Conservation (phyloP, 2,888 invertebrate species). For the Epinotia demarniana region DNA sequence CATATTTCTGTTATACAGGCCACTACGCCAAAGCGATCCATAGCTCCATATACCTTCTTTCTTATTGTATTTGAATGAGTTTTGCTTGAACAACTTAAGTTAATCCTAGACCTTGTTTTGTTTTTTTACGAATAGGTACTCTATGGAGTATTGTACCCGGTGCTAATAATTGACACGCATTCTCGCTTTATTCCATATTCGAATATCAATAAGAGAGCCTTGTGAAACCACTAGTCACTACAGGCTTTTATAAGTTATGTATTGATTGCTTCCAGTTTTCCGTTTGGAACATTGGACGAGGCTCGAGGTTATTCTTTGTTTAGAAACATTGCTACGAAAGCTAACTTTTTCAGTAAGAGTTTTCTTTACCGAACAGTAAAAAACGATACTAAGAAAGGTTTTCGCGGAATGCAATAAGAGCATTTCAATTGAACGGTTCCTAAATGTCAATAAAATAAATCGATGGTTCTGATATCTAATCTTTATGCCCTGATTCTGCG, state of each 20-base stretch:
- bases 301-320: constrained; percentile 8
- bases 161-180: constrained; percentile 18
- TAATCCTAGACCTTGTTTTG: background rate
- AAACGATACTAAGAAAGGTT: constrained; percentile 1
- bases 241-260: constrained; percentile 2
- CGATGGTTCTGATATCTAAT: constrained; percentile 21
- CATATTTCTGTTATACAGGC: constrained; percentile 42
- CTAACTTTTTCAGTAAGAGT: constrained; percentile 2
- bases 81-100: constrained; percentile 5
- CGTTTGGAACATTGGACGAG: background rate
- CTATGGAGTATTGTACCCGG: constrained; percentile 14
- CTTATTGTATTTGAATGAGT: background rate
- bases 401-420: constrained; percentile 15
- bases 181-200: constrained; percentile 15
- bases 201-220: background rate
- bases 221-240: constrained; percentile 1
- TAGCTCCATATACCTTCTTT: background rate
- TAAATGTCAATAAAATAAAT: constrained; percentile 32
- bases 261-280: constrained; percentile 6
- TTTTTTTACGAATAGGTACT: constrained; percentile 20
- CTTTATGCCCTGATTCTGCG: constrained; percentile 24
- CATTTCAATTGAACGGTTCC: constrained; percentile 11
- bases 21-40: background rate
- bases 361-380: background rate
- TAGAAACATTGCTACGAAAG: background rate